Base-by-base conservation (phyloP, 2,888 invertebrate species). In the Drosophila anceps region DNA sequence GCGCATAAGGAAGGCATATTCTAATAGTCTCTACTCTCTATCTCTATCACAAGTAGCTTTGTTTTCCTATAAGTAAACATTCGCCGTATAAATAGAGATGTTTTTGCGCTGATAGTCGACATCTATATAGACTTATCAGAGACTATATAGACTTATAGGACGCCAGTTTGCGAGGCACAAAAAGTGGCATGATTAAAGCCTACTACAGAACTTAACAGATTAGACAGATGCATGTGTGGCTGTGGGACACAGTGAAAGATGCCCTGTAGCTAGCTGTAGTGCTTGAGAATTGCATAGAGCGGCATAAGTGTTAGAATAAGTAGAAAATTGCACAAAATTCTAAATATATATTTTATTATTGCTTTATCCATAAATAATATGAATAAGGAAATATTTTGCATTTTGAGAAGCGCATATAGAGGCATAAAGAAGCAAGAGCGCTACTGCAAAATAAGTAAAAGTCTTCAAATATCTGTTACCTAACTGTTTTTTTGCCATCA, bases 51-150 rank as follows among this genome's bases (percentile, higher is more conserved):
- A 29, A 31, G n/a, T 65, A 51, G 46, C 60, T 59, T 72, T 51
- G 54, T 48, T 48, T n/a, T 46, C 27, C 27, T 46, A 46, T 29
- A 29, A 48, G n/a, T 48, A 29, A 10, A 29, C 48, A 58, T 50
- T 66, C 62, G 43, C 50, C 33, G 55, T 67, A 63, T 35, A 60
- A 50, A 29, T 68, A 57, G 48, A 59, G 35, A 71, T 50, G 50
- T 58, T 39, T 57, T 60, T 66, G 53, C 57, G 27, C 79, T 76
- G 83, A 83, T 75, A 75, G 60, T 74, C 59, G 37, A 9, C 59
- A 48, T 13, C 18, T 27, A 53, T 65, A 53, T 46, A 20, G 41
- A 53, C 27, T 39, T 39, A 54, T 54, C 37, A 39, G 1, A 29
- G 20, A n/a, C n/a, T n/a, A 13, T 12, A 72, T 51, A n/a, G n/a